These are phyloP conservation scores for Etheostoma cragini DNA, from an alignment of 2,113 vertebrate species.

Conservation along the genomic window DNA sequence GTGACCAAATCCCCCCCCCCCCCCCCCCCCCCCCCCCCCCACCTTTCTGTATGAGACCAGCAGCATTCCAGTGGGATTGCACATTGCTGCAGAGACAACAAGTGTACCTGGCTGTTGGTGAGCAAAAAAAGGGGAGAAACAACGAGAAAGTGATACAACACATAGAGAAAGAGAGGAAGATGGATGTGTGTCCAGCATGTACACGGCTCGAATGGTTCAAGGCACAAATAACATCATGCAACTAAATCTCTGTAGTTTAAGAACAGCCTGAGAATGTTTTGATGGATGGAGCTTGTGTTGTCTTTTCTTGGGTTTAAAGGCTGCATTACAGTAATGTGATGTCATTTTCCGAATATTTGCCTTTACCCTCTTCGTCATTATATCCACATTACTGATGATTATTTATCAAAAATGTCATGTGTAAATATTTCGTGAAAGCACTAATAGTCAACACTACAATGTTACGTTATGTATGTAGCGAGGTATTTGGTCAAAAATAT, in stretches of 20 bases:
- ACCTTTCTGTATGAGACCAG: constrained; percentile 21
- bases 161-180: neutral
- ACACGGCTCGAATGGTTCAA: constrained; percentile 6
- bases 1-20: constrained; percentile 40
- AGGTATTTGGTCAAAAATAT: too few species aligned
- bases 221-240: neutral
- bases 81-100: constrained; percentile 37
- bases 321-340: too few species aligned
- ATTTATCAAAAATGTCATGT: too few species aligned
- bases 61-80: constrained; percentile 62
- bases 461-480: too few species aligned
- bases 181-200: neutral
- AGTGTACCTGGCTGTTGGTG: constrained; percentile 22
- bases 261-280: too few species aligned
- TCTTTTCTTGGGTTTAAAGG: too few species aligned
- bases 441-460: too few species aligned
- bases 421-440: too few species aligned
- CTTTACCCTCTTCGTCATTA: too few species aligned
- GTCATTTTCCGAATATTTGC: too few species aligned
- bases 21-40: constrained; percentile 14
- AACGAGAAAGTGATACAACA: constrained; percentile 12
- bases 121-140: neutral
- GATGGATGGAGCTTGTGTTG: too few species aligned
- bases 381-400: too few species aligned
- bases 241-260: neutral